Evolutionary conservation across 2,113 vertebrate species (phyloP), one percentile per base, ranked within the genome.

Genomic region (Myrmecophaga tridactyla): DNA sequence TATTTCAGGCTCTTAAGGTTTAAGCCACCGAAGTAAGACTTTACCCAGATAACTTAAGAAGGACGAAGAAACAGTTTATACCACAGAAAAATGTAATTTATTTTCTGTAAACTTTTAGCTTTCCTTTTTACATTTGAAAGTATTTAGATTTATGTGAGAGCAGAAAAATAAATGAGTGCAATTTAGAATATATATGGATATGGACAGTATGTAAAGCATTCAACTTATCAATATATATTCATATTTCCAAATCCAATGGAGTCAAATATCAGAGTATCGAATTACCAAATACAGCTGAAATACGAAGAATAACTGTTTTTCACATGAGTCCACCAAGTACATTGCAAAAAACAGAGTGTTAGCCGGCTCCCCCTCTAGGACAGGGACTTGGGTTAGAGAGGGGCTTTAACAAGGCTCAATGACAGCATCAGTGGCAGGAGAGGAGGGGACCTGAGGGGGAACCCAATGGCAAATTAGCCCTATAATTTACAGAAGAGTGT

Each of bases 121-220:
- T 96, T 80, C 58, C 9, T 65, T 96, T 95, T 23, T 5, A 60
- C 58, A 12, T 69, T 86, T 4, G 70, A 81, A 93, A 93, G 69
- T 17, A 4, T 81, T 89, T 29, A 76, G 15, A 36, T 53, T 12
- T 43, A 27, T 13, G 23, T 29, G n/a, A 91, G 23, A 94, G 60
- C 31, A 88, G 43, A 84, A 90, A 81, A 78, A 76, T 41, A 39
- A 70, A 96, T 20, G 63, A 60, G 62, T 51, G 25, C 4, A 39
- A 11, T 53, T 82, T 86, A 58, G n/a, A 82, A 89, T 43, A 46
- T 12, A 85, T 21, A 46, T 0, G 67, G 72, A 92, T 34, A 67
- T 1, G 0, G 12, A 76, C 31, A 92, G 41, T 70, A 75, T 20
- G 6, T 3, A 86, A n/a, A 78, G n/a, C 39, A 36, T 70, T 13